phyloP scores from a whole-genome alignment of 2,888 invertebrate genomes.

The Drosophila cyrtoloma region DNA sequence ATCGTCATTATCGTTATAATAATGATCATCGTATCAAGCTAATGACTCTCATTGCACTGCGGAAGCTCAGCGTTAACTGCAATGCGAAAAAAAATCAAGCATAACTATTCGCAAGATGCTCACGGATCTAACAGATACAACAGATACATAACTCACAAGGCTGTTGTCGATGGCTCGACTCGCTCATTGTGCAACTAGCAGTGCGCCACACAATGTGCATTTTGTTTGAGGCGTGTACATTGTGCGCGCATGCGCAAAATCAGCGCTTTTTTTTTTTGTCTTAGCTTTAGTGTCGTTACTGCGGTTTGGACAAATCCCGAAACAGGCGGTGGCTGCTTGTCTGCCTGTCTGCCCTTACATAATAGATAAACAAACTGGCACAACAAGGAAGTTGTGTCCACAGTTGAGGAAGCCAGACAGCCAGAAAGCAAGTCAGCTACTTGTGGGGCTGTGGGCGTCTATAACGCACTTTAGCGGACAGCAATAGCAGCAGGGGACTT shows the following conservation, averaged over 20 bases:
- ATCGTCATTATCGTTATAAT: conserved; percentile 19
- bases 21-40: conserved; percentile 28
- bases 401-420: conserved; percentile 38
- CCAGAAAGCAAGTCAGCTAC: not conserved
- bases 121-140: conserved; percentile 48
- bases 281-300: conserved; percentile 12
- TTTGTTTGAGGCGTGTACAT: conserved; percentile 50
- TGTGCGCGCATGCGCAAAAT: conserved; percentile 72
- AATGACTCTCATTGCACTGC: conserved; percentile 53
- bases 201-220: conserved; percentile 20
- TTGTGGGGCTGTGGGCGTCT: conserved; percentile 23
- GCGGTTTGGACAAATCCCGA: conserved; percentile 51
- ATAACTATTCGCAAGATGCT: conserved; percentile 42
- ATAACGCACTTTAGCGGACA: conserved; percentile 29
- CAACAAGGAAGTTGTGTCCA: conserved; percentile 32
- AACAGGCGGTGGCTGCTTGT: conserved; percentile 47
- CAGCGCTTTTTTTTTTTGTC: conserved; percentile 15
- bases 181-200: conserved; percentile 57
- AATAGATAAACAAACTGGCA: conserved; percentile 40
- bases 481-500: conserved; percentile 20
- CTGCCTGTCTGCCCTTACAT: conserved; percentile 57
- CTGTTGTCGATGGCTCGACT: conserved; percentile 28
- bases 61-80: conserved; percentile 71
- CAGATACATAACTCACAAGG: conserved; percentile 50
- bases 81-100: conserved; percentile 60